These are phyloP conservation scores for Drosophila yooni DNA, from an alignment of 2,888 invertebrate species.

Conservation along the genomic window DNA sequence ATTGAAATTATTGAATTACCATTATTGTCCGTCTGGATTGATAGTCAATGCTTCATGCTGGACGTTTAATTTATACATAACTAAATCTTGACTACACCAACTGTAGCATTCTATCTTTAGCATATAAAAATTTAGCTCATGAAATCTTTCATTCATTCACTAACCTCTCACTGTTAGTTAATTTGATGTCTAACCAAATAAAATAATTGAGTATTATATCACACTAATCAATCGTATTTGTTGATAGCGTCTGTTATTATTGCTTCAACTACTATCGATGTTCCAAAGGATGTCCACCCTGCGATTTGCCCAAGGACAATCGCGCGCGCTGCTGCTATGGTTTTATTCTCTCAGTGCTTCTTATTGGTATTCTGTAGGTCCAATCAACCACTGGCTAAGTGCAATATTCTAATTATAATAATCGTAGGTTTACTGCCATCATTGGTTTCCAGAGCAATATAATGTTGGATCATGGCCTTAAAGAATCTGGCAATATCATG, in stretches of 20 bases:
- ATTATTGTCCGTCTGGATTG: too few relatives aligned
- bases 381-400: accelerated
- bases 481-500: constrained; percentile 87
- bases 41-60: too few relatives aligned
- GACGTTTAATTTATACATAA: too few relatives aligned
- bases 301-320: constrained; percentile 93
- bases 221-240: not conserved
- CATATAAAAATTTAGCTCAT: too few relatives aligned
- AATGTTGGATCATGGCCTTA: constrained; percentile 90
- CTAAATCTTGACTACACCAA: too few relatives aligned
- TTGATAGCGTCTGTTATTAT: constrained; percentile 82
- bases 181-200: too few relatives aligned
- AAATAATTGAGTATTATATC: too few relatives aligned
- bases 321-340: constrained; percentile 92
- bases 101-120: too few relatives aligned
- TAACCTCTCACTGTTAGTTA: too few relatives aligned
- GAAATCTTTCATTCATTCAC: too few relatives aligned
- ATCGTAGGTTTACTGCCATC: constrained; percentile 93
- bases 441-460: constrained; percentile 96
- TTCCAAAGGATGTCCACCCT: constrained; percentile 89
- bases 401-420: not conserved
- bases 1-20: too few relatives aligned
- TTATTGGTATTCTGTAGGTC: constrained; percentile 87
- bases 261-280: constrained; percentile 95
- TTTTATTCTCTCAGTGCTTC: constrained; percentile 90